Evolutionary conservation across 1,140 invertebrate genomes (phyloP), one percentile per base, ranked within the genome.

Genomic region (Ceratosolen solmsi): DNA sequence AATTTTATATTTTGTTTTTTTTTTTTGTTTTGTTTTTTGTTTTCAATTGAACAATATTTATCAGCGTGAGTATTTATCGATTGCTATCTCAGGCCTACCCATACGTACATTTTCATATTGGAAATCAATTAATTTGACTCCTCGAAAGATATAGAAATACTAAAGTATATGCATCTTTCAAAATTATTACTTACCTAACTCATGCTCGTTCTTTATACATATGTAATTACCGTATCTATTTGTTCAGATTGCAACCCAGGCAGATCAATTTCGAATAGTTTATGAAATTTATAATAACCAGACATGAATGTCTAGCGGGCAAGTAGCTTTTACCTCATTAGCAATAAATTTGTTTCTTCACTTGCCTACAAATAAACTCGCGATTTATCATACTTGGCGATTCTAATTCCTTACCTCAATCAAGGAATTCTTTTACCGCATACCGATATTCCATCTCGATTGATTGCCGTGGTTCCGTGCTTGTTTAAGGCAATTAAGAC

Each of bases 281-380:
- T 74, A 56, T 56, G 46, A 56, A 74, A 76, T 76, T 60, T 60
- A 60, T 46, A 41, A 38, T 33, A 11, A 0, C 54, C 49, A 76
- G 4, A 22, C 36, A 56, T n/a, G 20, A 36, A 60, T 38, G 7
- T 75, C 33, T 51, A 38, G 71, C 30, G 9, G 27, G 17, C 49
- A 56, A 74, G 54, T 60, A 60, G 73, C 73, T 60, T 76, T 76
- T 76, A 60, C 33, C 54, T 76, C 73, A 60, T 76, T 76, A 76
- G 73, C 73, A 49, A 76, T 76, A 60, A 76, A 76, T 76, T 76
- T 30, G 73, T 60, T 76, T 46, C 36, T 9, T 56, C 73, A 76
- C 56, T 71, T 49, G 41, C 70, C n/a, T 49, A 71, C 41, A 58
- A 74, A 38, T 56, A 58, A 56, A 38, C 15, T 22, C 0, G n/a